A percentile compares a stretch with the other conserved stretches of the same genome.
Evolutionary conservation across 2,797 vertebrate genomes (phyloP).

Genomic region (Microchirus variegatus): DNA sequence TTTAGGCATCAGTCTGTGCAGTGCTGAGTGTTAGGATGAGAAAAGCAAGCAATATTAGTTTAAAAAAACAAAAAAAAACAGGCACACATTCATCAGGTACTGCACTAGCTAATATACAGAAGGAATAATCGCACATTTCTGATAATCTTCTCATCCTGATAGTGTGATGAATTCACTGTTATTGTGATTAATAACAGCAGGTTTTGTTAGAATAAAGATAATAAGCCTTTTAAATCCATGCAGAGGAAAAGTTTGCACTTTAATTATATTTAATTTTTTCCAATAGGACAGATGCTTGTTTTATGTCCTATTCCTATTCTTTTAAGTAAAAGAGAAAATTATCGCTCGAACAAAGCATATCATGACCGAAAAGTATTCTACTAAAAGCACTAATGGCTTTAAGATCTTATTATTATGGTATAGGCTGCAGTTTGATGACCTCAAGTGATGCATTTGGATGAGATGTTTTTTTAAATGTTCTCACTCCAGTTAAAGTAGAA

Average conservation of each 20-base stretch:
- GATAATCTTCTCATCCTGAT: background rate
- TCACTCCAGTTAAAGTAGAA: background rate
- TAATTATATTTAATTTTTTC: conserved; percentile 2
- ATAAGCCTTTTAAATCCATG: conserved; percentile 18
- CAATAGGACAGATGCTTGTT: conserved; percentile 12
- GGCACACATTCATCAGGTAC: too few relatives aligned
- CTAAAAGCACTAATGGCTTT: conserved; percentile 16
- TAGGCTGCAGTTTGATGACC: background rate
- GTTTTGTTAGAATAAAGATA: conserved; percentile 13
- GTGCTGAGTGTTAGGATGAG: too few relatives aligned
- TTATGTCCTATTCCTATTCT: background rate
- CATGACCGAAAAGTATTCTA: conserved; percentile 16
- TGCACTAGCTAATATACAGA: too few relatives aligned
- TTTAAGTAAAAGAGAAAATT: background rate
- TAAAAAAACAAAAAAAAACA: too few relatives aligned
- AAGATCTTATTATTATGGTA: conserved; percentile 11
- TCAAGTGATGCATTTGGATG: conserved; percentile 10
- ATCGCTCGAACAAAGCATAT: conserved; percentile 15
- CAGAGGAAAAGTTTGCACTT: conserved; percentile 3
- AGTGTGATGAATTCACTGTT: background rate
- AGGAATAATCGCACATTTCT: background rate
- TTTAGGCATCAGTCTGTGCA: too few relatives aligned
- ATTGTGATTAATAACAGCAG: conserved; percentile 17
- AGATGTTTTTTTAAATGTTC: conserved; percentile 17
- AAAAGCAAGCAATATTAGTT: too few relatives aligned